Conservation (phyloP, 2,797 vertebrate species). For the Poecilia wingei region DNA sequence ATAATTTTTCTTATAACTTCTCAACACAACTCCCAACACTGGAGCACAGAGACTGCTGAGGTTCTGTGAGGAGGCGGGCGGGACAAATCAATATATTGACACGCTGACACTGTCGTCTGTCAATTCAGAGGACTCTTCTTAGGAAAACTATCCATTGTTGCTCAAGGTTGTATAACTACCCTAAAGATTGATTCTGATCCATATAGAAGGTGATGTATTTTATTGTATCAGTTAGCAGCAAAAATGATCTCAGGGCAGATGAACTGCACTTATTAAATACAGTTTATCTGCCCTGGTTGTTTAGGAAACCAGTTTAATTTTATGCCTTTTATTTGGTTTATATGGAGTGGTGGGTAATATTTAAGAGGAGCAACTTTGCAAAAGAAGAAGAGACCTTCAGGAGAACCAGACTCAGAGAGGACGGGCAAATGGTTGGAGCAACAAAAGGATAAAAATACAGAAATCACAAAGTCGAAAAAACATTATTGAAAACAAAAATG, state of each 20-base stretch:
- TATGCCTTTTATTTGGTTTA: not conserved
- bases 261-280: not conserved
- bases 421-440: not conserved
- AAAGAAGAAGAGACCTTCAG: not conserved
- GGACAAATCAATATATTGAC: slow-evolving; percentile 33
- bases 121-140: slow-evolving; percentile 34
- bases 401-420: not conserved
- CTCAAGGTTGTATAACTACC: slow-evolving; percentile 39
- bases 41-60: slow-evolving; percentile 1
- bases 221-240: not conserved
- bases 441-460: too few relatives aligned
- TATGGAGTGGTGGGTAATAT: not conserved
- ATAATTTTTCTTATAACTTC: slow-evolving; percentile 17
- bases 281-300: not conserved
- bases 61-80: slow-evolving; percentile 25
- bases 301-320: not conserved
- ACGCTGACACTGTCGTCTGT: slow-evolving; percentile 28
- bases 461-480: not conserved
- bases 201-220: not conserved
- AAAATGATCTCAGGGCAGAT: not conserved
- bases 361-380: not conserved
- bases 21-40: slow-evolving; percentile 12
- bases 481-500: not conserved
- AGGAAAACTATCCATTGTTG: slow-evolving; percentile 28
- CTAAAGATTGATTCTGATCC: slow-evolving; percentile 14